Base-by-base conservation (phyloP, 2,888 invertebrate genomes). In the Mesorhabditis sp. region DNA sequence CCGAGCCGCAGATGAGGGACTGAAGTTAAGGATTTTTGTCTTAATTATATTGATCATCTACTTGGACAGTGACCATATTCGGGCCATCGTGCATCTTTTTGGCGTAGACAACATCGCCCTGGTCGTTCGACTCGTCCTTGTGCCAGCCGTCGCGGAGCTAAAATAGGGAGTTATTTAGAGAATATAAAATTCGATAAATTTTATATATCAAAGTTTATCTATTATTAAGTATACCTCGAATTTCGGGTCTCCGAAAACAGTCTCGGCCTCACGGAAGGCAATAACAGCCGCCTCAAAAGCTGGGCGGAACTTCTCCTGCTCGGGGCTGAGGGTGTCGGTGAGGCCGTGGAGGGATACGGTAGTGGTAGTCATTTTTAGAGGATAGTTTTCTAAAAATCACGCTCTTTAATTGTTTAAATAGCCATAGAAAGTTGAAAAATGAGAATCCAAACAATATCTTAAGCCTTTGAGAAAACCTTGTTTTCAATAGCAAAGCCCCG, bases 301-400 rank as follows among this genome's bases (percentile, higher is more conserved):
- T 2, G 58, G 58, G 58, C 58, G 58, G 58, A 13, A 50, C 58
- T 50, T 50, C 58, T 10, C 7, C n/a, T 50, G 58, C 58, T 50
- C 58, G 58, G 58, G 58, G 7, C n/a, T 50, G n/a, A 50, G 58
- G 58, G 58, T 50, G n/a, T 50, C 58, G 58, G 58, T 50, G n/a
- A 50, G 10, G n/a, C 58, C 58, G 58, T 50, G 58, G 10, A 50
- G 58, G n/a, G 58, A 13, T 10, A 50, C 58, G n/a, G 58, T 50
- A 50, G 58, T 50, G 58, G 58, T 50, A 10, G 58, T 50, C 58
- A 50, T 50, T 50, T 50, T 50, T 2, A 50, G 58, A 50, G 58
- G n/a, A 2, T 50, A 13, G 58, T 13, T 10, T 50, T 50, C n/a
- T n/a, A n/a, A n/a, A n/a, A n/a, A n/a, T n/a, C n/a, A n/a, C n/a